A percentile compares a stretch with the other conserved stretches of the same genome.
These are phyloP conservation scores for Bombus pyrosoma DNA, from an alignment of 1,140 invertebrate species.

Conservation along the genomic window DNA sequence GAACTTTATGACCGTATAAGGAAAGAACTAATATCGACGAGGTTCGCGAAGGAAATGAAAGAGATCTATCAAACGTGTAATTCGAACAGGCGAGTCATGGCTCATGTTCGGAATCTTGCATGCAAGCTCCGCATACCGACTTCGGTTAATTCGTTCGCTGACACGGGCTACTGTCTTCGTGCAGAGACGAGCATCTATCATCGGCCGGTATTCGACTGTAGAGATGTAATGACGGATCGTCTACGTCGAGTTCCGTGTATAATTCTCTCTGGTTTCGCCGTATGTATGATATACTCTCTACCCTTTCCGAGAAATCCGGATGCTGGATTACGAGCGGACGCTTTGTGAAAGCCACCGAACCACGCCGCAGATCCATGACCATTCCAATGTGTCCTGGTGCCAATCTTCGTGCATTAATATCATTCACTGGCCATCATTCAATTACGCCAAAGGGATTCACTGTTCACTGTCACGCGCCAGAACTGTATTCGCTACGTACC, in stretches of 20 bases:
- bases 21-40: neutral
- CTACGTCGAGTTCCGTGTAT: constrained; percentile 46
- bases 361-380: constrained; percentile 36
- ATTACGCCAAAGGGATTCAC: constrained; percentile 66
- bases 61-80: constrained; percentile 12
- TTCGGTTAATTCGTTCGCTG: constrained; percentile 59
- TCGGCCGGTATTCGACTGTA: constrained; percentile 29
- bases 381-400: constrained; percentile 66
- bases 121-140: constrained; percentile 35
- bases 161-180: constrained; percentile 49
- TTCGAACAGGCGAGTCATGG: neutral
- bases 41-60: neutral
- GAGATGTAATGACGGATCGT: constrained; percentile 65
- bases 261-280: constrained; percentile 50
- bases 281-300: constrained; percentile 42
- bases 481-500: constrained; percentile 62
- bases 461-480: constrained; percentile 51
- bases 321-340: constrained; percentile 55
- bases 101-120: constrained; percentile 24
- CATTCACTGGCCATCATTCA: constrained; percentile 75
- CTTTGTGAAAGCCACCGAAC: constrained; percentile 58
- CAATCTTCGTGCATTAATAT: constrained; percentile 75
- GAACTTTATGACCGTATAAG: too few species aligned
- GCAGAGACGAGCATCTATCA: constrained; percentile 49
- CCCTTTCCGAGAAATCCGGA: constrained; percentile 51